Evolutionary conservation across 1,140 invertebrate species (phyloP).

Genomic region (Thaumatotibia leucotreta): DNA sequence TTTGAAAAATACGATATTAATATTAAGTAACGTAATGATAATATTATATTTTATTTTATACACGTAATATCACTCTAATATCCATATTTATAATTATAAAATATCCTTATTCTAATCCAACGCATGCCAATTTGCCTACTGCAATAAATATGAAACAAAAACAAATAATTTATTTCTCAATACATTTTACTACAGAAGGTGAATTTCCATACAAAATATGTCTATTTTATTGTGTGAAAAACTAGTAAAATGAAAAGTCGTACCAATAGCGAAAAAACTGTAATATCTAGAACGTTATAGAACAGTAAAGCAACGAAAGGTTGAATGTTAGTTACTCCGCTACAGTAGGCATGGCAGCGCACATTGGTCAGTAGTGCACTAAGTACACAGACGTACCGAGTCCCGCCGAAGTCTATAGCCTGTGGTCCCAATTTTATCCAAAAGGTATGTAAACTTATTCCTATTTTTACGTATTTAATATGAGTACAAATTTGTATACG

Average conservation of each 20-base stretch:
- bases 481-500: too few species aligned
- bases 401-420: background rate
- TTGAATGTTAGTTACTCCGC: too few species aligned
- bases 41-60: slow-evolving; percentile 47
- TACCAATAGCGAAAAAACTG: too few species aligned
- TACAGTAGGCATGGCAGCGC: too few species aligned
- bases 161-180: too few species aligned
- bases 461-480: background rate
- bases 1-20: background rate
- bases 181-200: too few species aligned
- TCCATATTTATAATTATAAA: slow-evolving; percentile 22
- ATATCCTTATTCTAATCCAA: slow-evolving; percentile 33
- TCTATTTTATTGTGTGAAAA: too few species aligned
- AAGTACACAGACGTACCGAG: background rate
- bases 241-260: too few species aligned
- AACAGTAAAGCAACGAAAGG: too few species aligned
- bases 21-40: slow-evolving; percentile 21
- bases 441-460: background rate
- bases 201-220: too few species aligned
- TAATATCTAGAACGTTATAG: too few species aligned
- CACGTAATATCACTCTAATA: slow-evolving; percentile 53
- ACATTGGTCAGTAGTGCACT: background rate
- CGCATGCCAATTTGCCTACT: slow-evolving; percentile 27
- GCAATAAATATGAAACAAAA: slow-evolving; percentile 31
- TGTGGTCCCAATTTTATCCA: too few species aligned